Base-by-base conservation (phyloP, 2,797 vertebrate species). In the Gorsachius magnificus region DNA sequence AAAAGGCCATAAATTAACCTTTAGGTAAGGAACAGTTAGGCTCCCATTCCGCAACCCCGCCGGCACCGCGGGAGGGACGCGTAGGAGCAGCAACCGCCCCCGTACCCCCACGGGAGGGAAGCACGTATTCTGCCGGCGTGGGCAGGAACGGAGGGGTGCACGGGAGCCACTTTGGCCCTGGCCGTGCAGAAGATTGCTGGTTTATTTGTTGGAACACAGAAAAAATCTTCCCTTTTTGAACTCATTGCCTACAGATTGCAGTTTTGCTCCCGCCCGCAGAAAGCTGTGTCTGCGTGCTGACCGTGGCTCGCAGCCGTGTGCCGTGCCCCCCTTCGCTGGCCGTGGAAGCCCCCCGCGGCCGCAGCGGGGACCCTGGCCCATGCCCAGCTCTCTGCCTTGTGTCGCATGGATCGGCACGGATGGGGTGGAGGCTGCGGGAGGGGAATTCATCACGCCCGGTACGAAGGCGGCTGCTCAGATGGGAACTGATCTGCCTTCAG, bases 391-490 rank as follows among this genome's bases (percentile, higher is more conserved):
- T 51, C 46, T 65, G 66, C 65, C 84, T 43, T 33, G 28, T 31
- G 9, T 54, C 35, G n/a, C 36, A 7, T 33, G 82, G 43, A 82
- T 45, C 35, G 61, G 33, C 92, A 82, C 20, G 10, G 80, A 75
- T 56, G 61, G 4, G 41, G 64, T 63, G 69, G 74, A 80, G 71
- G 83, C 24, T 56, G 70, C 31, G 29, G 66, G 65, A 36, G 70
- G 46, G 53, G 83, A 85, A 75, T 75, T 71, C 71, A 45, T 66
- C 87, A 29, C 71, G 45, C 56, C 54, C 57, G 14, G 24, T 13
- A 11, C 41, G 38, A 93, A 74, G n/a, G 87, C 76, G 70, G 76
- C 51, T 88, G 83, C 71, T 86, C 70, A 85, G 56, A 70, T 10
- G 16, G 68, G 61, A 84, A 36, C 50, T 4, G 26, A 78, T 78